Conservation (phyloP, 1,140 invertebrate genomes). For the Glomeris maerens region DNA sequence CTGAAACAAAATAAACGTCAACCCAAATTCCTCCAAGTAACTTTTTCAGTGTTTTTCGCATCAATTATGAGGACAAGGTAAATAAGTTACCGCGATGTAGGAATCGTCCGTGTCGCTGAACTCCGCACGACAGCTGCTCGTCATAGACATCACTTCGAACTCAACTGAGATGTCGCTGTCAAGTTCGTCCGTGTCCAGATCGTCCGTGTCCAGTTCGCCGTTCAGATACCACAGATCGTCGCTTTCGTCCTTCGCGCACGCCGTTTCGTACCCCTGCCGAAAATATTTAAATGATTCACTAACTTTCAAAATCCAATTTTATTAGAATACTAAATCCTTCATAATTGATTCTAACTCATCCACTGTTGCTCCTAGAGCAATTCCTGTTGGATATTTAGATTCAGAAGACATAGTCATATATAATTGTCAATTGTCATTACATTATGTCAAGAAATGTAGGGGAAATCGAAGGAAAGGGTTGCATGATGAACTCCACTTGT, state of each 20-base stretch:
- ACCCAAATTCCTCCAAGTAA: too few relatives aligned
- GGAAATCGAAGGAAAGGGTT: neutral
- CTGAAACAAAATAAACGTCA: too few relatives aligned
- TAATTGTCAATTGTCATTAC: neutral
- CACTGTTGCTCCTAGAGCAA: too few relatives aligned
- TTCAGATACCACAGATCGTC: neutral
- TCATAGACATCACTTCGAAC: neutral
- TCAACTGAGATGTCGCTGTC: neutral
- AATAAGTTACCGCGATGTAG: too few relatives aligned
- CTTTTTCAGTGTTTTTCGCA: too few relatives aligned
- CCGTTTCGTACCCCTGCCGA: slow-evolving; percentile 8
- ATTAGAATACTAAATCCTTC: neutral
- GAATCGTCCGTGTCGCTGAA: neutral
- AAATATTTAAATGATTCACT: neutral
- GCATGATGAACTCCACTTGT: neutral
- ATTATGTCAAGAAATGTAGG: neutral
- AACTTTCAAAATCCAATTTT: neutral
- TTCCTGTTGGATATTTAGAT: too few relatives aligned
- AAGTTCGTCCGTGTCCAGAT: neutral
- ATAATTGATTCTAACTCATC: neutral
- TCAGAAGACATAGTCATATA: too few relatives aligned
- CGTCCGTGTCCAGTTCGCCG: neutral
- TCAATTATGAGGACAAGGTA: too few relatives aligned
- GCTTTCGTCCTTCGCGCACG: slow-evolving; percentile 2
- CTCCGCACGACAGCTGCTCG: neutral